Evolutionary conservation across 1,140 invertebrate species (phyloP).

Genomic region (Pygmarrhopalites habei): DNA sequence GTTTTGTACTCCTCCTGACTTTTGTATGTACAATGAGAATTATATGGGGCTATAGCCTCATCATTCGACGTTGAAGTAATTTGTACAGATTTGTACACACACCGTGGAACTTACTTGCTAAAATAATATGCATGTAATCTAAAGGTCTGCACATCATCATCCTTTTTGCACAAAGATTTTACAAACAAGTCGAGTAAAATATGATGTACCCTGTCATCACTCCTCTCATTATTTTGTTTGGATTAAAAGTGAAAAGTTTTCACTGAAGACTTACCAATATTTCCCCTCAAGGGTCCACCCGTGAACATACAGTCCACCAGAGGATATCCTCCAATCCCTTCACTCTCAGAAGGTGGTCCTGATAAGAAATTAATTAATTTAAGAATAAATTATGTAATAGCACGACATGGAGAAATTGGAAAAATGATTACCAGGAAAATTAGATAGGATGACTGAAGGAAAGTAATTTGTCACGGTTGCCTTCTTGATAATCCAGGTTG

Average conservation of each 20-base stretch:
- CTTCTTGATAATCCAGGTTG: slow-evolving; percentile 33
- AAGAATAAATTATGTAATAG: background rate
- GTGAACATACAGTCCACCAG: slow-evolving; percentile 36
- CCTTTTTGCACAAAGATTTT: background rate
- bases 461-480: slow-evolving; percentile 31
- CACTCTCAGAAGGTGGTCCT: slow-evolving; percentile 23
- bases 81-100: no score
- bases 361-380: no score
- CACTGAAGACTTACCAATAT: slow-evolving; percentile 25
- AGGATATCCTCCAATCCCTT: slow-evolving; percentile 26
- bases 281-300: slow-evolving; percentile 29
- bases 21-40: no score
- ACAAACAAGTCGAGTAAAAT: background rate
- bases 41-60: no score
- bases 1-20: no score
- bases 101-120: no score
- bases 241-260: no score
- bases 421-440: slow-evolving; percentile 32
- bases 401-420: background rate
- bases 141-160: background rate
- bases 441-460: slow-evolving; percentile 36
- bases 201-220: background rate
- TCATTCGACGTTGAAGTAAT: no score
- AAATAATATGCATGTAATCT: no score
- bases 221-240: no score